A percentile compares a stretch with the other conserved stretches of the same genome.
Evolutionary conservation across 2,113 vertebrate species (phyloP).

Genomic region (Macroglossus sobrinus): DNA sequence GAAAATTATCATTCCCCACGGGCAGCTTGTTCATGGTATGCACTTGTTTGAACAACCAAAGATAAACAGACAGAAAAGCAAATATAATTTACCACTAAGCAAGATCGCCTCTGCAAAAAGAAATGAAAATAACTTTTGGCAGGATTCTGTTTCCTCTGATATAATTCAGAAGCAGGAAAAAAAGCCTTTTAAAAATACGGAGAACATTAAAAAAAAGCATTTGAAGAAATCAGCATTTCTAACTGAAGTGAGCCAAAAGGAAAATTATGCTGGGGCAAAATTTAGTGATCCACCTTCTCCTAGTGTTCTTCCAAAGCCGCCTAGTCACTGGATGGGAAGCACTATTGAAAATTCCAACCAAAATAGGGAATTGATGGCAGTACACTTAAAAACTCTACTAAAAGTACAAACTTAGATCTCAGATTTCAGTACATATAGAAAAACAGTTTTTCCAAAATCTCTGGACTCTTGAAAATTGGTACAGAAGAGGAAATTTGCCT

Average conservation of each 20-base stretch:
- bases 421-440: constrained; percentile 49
- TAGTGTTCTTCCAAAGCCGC: constrained; percentile 95
- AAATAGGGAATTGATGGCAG: constrained; percentile 91
- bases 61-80: constrained; percentile 85
- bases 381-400: constrained; percentile 93
- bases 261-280: constrained; percentile 95
- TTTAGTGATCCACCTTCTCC: constrained; percentile 97
- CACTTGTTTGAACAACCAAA: constrained; percentile 84
- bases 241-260: constrained; percentile 85
- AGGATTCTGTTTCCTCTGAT: constrained; percentile 78
- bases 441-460: constrained; percentile 61
- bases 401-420: constrained; percentile 88
- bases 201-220: constrained; percentile 81
- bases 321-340: constrained; percentile 94
- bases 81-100: constrained; percentile 76
- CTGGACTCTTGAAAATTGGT: constrained; percentile 70
- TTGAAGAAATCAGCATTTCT: constrained; percentile 75
- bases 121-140: constrained; percentile 82
- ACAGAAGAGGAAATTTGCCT: constrained; percentile 77
- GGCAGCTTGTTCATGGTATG: constrained; percentile 80
- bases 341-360: constrained; percentile 80
- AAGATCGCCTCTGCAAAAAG: constrained; percentile 80
- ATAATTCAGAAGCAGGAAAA: constrained; percentile 82
- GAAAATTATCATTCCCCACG: constrained; percentile 79
- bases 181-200: constrained; percentile 84